Conservation (phyloP, 1,140 invertebrate genomes). For the Sminthurides bifidus region DNA sequence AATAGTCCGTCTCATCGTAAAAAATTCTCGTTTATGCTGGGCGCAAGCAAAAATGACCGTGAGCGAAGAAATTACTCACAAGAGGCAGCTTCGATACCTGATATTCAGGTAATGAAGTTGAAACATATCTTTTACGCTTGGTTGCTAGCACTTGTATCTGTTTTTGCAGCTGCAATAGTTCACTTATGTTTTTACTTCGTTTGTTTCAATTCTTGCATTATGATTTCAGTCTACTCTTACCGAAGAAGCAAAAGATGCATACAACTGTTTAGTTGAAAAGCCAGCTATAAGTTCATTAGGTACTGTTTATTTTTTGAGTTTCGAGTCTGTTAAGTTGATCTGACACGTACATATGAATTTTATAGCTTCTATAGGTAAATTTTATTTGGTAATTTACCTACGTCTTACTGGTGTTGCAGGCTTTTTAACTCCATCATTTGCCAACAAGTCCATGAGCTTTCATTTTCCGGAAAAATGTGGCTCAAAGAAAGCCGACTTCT, state of each 20-base stretch:
- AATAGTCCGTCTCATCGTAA: constrained; percentile 62
- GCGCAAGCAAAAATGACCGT: constrained; percentile 37
- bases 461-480: constrained; percentile 30
- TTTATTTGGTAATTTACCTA: background rate
- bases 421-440: constrained; percentile 29
- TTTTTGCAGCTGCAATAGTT: too few relatives aligned
- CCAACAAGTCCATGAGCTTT: constrained; percentile 29
- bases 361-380: background rate
- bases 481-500: constrained; percentile 28
- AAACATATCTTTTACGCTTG: background rate
- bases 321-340: constrained; percentile 7
- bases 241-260: constrained; percentile 66
- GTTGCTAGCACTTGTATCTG: constrained; percentile 6
- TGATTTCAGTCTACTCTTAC: constrained; percentile 39
- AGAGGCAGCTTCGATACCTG: constrained; percentile 76
- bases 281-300: constrained; percentile 35
- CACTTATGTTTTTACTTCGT: constrained; percentile 34
- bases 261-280: constrained; percentile 76
- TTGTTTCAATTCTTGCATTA: constrained; percentile 25
- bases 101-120: constrained; percentile 70
- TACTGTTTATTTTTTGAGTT: constrained; percentile 18
- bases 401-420: constrained; percentile 10
- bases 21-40: constrained; percentile 80
- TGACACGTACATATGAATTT: too few relatives aligned
- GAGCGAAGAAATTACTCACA: constrained; percentile 76